Base-by-base conservation (phyloP, 92 coral and sea anemone genomes). In the Micromussa lordhowensis region DNA sequence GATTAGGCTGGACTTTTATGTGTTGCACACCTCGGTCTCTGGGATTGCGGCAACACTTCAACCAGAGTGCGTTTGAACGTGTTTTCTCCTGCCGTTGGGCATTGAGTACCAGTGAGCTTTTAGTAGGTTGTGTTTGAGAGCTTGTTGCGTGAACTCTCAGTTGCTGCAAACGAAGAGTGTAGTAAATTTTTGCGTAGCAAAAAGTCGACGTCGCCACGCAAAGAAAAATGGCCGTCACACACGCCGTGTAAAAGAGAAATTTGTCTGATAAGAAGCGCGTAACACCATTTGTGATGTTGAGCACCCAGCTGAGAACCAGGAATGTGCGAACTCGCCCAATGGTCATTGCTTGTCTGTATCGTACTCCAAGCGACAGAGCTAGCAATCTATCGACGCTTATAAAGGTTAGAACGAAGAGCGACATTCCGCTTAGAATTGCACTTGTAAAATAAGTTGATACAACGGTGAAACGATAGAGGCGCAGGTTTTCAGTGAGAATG, bases 161-260 rank as follows among this genome's bases (percentile, higher is more conserved):
- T 30, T 28, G 17, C 15, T 69, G 38, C 38, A 69, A 29, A 69
- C 75, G 75, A 28, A 69, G 75, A 12, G 30, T 28, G 75, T 12
- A 19, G 75, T 30, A 69, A 69, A 69, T 69, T 69, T 69, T 69
- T 7, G 75, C 4, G 38, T 69, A 69, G 75, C 75, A 69, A 69
- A 69, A 69, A 0, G 75, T 69, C 40, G 75, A 69, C 18, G 21
- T 29, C 3, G 13, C 35, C 75, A 69, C 35, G 38, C 75, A 69
- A 30, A 69, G 75, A 29, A 26, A 69, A 16, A 69, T 69, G 6
- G 40, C 35, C 24, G 32, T 13, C 3, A 32, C 38, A 29, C 75
- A 29, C 6, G 15, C 19, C 16, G 1, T 31, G 35, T 69, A 69
- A 29, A 69, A 69, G 75, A 30, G 0, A n/a, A 30, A 15, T 69